Evolutionary conservation across 2,113 vertebrate species (phyloP), one percentile per base, ranked within the genome.

Genomic region (Monarcha castaneiventris): DNA sequence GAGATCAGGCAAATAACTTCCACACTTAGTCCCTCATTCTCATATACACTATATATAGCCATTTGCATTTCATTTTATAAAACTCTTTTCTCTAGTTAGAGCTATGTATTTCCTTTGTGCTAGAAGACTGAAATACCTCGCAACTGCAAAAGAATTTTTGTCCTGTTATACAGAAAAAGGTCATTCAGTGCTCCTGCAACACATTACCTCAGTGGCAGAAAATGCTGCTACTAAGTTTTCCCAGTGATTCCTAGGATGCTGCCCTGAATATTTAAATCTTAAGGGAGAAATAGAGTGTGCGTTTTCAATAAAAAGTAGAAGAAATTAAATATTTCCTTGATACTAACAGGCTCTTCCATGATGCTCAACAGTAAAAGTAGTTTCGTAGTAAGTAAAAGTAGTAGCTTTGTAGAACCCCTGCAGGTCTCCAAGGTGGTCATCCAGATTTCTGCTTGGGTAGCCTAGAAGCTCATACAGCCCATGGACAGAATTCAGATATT

Each of bases 251-350:
- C 54, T 63, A 68, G 22, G 43, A 81, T 35, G 8, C 12, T 54
- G 64, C 43, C 29, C 14, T 30, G 32, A 77, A 71, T 63, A 44
- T 78, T 91, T 77, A 81, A 84, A 62, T 12, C 39, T 81, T 75
- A 66, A 87, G 26, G 17, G 8, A 30, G 18, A 0, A 0, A 26
- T 22, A 25, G 13, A 33, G 1, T 21, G 13, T 51, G 39, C 4
- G 4, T 63, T 85, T 91, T 61, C 30, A 75, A 37, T 64, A 25
- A 35, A 10, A 55, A 63, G 14, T 19, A 35, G 27, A 74, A 84
- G 1, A 71, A 91, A 69, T 41, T 5, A 51, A 89, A 10, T 74
- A 25, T 25, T 82, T 75, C 11, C 16, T 64, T 56, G 19, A 37
- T 74, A 37, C 22, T 39, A 64, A 10, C 7, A 32, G 41, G 3